A percentile compares a stretch with the other conserved stretches of the same genome.
Conservation (phyloP, 1,140 invertebrate species). For the Gryllus bimaculatus region DNA sequence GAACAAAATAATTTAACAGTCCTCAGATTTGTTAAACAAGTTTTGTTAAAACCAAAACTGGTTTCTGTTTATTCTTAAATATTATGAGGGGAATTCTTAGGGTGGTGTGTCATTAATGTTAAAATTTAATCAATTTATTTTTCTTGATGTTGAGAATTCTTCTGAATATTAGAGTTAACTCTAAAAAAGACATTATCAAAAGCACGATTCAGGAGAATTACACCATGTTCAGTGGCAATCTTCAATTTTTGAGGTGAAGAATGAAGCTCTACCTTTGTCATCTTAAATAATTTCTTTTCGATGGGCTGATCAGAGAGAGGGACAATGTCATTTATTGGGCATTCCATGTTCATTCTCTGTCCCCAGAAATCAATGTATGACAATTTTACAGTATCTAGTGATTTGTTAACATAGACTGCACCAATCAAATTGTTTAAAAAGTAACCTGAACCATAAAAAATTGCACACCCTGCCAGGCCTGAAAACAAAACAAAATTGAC, state of each 20-base stretch:
- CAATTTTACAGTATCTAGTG: conserved; percentile 40
- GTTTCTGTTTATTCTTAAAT: too few species aligned
- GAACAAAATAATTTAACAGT: too few species aligned
- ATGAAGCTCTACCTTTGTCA: conserved; percentile 19
- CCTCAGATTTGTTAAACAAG: too few species aligned
- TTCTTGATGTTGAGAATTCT: too few species aligned
- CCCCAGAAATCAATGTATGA: conserved; percentile 47
- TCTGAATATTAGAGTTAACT: not conserved
- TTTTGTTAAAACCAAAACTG: too few species aligned
- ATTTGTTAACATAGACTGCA: conserved; percentile 43
- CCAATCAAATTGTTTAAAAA: conserved; percentile 43
- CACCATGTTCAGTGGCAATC: conserved; percentile 8
- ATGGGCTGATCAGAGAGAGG: conserved; percentile 35
- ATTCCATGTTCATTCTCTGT: conserved; percentile 38
- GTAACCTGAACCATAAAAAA: conserved; percentile 28
- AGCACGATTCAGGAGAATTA: conserved; percentile 13
- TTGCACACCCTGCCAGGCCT: conserved; percentile 16
- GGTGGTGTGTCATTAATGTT: not conserved
- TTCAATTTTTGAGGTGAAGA: conserved; percentile 11
- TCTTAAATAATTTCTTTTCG: conserved; percentile 14
- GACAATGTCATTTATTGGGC: conserved; percentile 37
- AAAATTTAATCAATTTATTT: not conserved
- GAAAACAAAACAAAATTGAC: conserved; percentile 10
- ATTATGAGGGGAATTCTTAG: too few species aligned
- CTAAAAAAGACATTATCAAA: conserved; percentile 14